These are phyloP conservation scores for Acanthopleura granulata DNA, from an alignment of 2,888 invertebrate genomes.

Conservation along the genomic window DNA sequence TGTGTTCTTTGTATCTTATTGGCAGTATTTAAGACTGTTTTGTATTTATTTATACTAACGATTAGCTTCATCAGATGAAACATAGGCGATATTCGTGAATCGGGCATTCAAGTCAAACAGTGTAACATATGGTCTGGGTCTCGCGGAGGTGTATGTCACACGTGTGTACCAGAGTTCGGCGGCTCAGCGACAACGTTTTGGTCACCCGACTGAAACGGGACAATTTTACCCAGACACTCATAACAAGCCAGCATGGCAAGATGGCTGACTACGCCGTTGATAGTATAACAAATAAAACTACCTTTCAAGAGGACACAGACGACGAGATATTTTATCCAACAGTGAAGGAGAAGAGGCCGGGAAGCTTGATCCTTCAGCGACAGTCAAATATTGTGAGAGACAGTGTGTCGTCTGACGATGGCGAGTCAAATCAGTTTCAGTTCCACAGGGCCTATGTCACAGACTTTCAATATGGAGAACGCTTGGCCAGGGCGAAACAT, in stretches of 20 bases:
- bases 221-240: neutral
- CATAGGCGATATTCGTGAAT: neutral
- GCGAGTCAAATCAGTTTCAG: neutral
- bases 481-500: neutral
- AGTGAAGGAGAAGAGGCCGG: neutral
- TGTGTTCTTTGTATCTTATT: no score
- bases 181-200: neutral
- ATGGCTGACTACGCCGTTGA: neutral
- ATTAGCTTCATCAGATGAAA: no score
- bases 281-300: neutral
- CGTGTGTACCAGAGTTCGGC: slow-evolving; percentile 13
- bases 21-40: no score
- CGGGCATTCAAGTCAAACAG: neutral
- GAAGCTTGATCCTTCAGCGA: neutral
- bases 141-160: slow-evolving; percentile 4
- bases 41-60: no score
- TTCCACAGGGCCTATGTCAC: neutral
- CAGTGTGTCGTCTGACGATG: slow-evolving; percentile 12
- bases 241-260: slow-evolving; percentile 17
- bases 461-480: slow-evolving; percentile 3
- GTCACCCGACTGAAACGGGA: slow-evolving; percentile 14
- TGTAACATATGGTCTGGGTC: neutral
- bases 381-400: slow-evolving; percentile 14
- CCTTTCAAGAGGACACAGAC: neutral
- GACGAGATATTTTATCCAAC: slow-evolving; percentile 8